These are phyloP conservation scores for Halcyon badia DNA, from an alignment of 2,797 vertebrate genomes.

Conservation along the genomic window DNA sequence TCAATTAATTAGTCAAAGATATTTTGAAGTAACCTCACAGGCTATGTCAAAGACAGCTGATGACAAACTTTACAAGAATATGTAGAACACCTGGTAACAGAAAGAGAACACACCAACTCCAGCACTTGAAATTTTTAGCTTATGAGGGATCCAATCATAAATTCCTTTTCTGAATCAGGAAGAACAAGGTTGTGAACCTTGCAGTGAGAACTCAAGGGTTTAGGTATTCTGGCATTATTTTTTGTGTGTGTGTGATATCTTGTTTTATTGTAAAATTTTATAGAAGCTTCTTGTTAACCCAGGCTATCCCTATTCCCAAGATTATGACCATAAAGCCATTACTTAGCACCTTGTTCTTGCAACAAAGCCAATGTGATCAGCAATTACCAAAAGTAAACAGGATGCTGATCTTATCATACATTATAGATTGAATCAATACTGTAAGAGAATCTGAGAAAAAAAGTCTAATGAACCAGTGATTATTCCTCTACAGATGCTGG, in stretches of 20 bases:
- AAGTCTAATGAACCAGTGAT: not conserved
- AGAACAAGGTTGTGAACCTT: not conserved
- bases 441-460: not conserved
- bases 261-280: not conserved
- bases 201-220: not conserved
- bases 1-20: not conserved
- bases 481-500: not conserved
- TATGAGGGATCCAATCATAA: not conserved
- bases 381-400: constrained; percentile 5
- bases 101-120: not conserved
- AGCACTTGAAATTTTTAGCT: not conserved
- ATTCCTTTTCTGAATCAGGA: not conserved
- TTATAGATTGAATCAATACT: not conserved
- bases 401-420: not conserved
- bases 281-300: not conserved
- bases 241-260: not conserved
- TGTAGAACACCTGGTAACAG: not conserved
- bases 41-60: not conserved
- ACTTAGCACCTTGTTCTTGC: not conserved
- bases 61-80: not conserved
- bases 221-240: not conserved
- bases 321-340: not conserved
- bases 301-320: not conserved
- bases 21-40: not conserved
- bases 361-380: not conserved